Evolutionary conservation across 2,888 invertebrate species (phyloP).

Genomic region (Anthophora plumipes): DNA sequence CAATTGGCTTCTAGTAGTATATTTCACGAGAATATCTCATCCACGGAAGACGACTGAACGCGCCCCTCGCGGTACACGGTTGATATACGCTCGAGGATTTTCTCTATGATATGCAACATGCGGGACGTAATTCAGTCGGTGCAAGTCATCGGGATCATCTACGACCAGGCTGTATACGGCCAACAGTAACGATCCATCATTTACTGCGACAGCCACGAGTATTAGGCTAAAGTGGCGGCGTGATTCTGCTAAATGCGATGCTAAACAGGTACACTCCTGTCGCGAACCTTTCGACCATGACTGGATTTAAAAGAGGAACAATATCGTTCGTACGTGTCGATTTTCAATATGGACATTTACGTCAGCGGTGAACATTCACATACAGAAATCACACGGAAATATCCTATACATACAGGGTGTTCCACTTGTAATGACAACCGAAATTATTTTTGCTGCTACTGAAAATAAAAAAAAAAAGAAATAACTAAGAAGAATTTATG

Average conservation of each 20-base stretch:
- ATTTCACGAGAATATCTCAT: slow-evolving; percentile 71
- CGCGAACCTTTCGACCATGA: slow-evolving; percentile 34
- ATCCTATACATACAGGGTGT: too few species aligned
- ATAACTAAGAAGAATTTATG: too few species aligned
- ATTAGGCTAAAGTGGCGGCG: slow-evolving; percentile 80
- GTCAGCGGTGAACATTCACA: background rate
- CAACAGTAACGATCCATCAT: slow-evolving; percentile 79
- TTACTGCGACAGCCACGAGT: slow-evolving; percentile 79
- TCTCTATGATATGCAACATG: slow-evolving; percentile 77
- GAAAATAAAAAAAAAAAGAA: too few species aligned
- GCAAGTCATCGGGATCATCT: slow-evolving; percentile 83
- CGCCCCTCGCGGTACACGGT: slow-evolving; percentile 8
- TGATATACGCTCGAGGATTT: slow-evolving; percentile 75
- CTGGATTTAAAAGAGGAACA: slow-evolving; percentile 10
- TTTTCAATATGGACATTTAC: background rate
- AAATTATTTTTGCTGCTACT: too few species aligned
- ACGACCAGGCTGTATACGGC: slow-evolving; percentile 42
- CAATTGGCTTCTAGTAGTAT: slow-evolving; percentile 79
- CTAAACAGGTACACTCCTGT: slow-evolving; percentile 73
- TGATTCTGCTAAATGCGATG: slow-evolving; percentile 80
- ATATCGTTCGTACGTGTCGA: slow-evolving; percentile 13
- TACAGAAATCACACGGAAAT: background rate
- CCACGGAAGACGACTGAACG: slow-evolving; percentile 53
- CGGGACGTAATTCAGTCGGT: slow-evolving; percentile 81
- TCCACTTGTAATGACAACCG: too few species aligned